phyloP scores from a whole-genome alignment of 1,140 invertebrate species.

The Cecropterus lyciades region DNA sequence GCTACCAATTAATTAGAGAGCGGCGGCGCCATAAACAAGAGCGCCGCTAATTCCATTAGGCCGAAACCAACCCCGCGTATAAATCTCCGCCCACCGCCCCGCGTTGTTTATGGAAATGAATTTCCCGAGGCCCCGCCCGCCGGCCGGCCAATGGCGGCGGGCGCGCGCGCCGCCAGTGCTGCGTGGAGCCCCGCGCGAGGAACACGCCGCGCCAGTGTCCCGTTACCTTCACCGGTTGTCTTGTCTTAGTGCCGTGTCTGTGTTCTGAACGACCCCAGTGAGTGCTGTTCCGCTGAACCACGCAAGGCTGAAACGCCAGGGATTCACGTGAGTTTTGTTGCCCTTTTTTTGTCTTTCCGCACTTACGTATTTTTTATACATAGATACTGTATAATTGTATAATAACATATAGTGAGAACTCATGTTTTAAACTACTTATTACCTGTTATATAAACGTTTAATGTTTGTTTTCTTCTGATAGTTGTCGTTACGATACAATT shows the following conservation, averaged over 20 bases:
- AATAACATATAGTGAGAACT: too few relatives aligned
- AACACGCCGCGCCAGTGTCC: slow-evolving; percentile 33
- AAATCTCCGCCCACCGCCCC: slow-evolving; percentile 43
- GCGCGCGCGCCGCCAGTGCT: slow-evolving; percentile 17
- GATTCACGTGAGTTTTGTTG: slow-evolving; percentile 19
- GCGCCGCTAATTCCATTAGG: slow-evolving; percentile 23
- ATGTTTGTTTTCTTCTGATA: too few relatives aligned
- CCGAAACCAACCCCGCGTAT: slow-evolving; percentile 34
- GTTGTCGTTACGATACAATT: too few relatives aligned
- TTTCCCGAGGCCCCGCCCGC: slow-evolving; percentile 33
- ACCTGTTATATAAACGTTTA: too few relatives aligned
- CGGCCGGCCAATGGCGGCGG: slow-evolving; percentile 43
- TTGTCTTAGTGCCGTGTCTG: slow-evolving; percentile 16
- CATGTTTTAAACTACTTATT: too few relatives aligned
- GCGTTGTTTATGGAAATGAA: slow-evolving; percentile 41
- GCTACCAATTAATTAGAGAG: slow-evolving; percentile 47
- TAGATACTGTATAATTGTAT: too few relatives aligned
- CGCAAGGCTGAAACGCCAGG: neutral
- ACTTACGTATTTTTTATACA: too few relatives aligned
- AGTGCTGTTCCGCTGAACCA: slow-evolving; percentile 19
- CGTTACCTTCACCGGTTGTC: too few relatives aligned
- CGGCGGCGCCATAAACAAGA: slow-evolving; percentile 45
- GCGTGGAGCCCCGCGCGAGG: slow-evolving; percentile 32
- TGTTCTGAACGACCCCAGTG: slow-evolving; percentile 20
- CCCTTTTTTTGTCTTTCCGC: neutral